These are phyloP conservation scores for Myioborus melanocephalus DNA, from an alignment of 2,797 vertebrate species.

Conservation along the genomic window DNA sequence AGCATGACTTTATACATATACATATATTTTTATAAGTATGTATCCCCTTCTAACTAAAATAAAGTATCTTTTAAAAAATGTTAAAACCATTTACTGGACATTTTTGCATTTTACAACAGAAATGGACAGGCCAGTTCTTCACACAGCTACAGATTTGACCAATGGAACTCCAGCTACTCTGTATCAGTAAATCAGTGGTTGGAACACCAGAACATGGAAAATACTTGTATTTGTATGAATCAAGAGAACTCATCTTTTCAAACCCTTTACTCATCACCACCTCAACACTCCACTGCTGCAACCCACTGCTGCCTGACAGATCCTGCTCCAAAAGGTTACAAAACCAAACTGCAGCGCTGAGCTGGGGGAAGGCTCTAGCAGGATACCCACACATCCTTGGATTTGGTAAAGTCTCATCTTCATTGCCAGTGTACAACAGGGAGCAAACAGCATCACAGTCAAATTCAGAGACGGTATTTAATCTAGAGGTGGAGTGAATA, in stretches of 20 bases:
- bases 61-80: background rate
- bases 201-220: background rate
- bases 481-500: background rate
- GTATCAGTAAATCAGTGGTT: background rate
- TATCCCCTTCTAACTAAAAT: background rate
- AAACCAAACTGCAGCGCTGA: background rate
- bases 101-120: background rate
- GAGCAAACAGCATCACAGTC: background rate
- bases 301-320: background rate
- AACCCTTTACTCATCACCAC: background rate
- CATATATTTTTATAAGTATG: background rate
- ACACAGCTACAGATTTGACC: background rate
- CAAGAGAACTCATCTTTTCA: background rate
- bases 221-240: background rate
- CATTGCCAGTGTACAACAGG: background rate
- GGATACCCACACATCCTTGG: background rate
- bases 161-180: background rate
- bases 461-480: background rate
- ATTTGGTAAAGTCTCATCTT: background rate
- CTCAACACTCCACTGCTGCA: background rate
- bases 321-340: background rate
- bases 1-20: background rate
- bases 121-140: background rate
- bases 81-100: fast-evolving
- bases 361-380: background rate